Percentiles rank a stretch among this genome's conserved stretches.
phyloP scores from a whole-genome alignment of 2,113 vertebrate species.

The Mormyrus iriodes region DNA sequence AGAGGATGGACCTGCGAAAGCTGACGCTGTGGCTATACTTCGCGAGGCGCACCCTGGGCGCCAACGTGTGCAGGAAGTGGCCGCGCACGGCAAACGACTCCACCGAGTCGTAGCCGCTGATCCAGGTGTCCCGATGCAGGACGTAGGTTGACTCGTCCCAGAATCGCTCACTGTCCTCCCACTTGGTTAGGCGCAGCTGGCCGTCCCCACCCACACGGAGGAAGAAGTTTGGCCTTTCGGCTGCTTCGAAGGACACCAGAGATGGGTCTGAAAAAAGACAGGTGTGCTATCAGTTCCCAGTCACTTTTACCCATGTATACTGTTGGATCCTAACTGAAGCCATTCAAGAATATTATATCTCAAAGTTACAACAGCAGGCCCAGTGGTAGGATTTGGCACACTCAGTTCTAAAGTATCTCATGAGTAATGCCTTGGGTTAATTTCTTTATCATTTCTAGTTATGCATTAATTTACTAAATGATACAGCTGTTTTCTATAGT shows the following conservation, averaged over 20 bases:
- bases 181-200: constrained; percentile 72
- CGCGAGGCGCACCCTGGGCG: constrained; percentile 59
- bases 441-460: no score
- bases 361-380: background rate
- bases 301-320: background rate
- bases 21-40: constrained; percentile 64
- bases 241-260: constrained; percentile 79
- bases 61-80: constrained; percentile 69
- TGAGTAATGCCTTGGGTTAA: background rate
- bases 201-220: constrained; percentile 59
- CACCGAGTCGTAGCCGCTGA: constrained; percentile 75
- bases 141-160: constrained; percentile 76
- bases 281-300: background rate
- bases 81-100: constrained; percentile 79
- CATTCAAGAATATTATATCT: background rate
- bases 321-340: background rate
- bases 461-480: no score
- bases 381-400: background rate
- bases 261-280: constrained; percentile 66
- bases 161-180: constrained; percentile 67
- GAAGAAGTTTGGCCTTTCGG: constrained; percentile 87
- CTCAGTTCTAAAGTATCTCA: background rate
- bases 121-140: constrained; percentile 79
- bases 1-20: constrained; percentile 77
- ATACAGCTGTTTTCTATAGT: no score